Percentiles rank a stretch among this genome's conserved stretches.
Conservation (phyloP, 2,888 invertebrate genomes). For the Cephus runcator region DNA sequence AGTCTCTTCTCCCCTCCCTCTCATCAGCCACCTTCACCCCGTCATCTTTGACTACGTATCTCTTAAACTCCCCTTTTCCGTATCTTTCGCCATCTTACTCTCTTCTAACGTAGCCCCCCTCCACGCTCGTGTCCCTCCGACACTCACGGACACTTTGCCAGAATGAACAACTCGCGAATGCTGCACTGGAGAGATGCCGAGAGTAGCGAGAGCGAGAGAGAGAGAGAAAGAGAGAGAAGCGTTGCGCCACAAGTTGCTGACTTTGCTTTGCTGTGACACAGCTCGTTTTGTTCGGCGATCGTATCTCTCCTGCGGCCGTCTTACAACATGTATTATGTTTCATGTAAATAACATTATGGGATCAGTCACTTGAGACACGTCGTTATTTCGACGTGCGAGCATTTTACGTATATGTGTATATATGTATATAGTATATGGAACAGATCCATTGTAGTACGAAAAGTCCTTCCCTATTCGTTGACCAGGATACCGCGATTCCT, state of each 20-base stretch:
- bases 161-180: constrained; percentile 2
- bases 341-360: constrained; percentile 15
- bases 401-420: background rate
- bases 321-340: constrained; percentile 13
- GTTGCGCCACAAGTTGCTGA: constrained; percentile 10
- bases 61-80: background rate
- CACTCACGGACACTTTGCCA: background rate
- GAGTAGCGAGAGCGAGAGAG: background rate
- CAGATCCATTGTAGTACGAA: background rate
- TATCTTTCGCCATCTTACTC: constrained; percentile 1
- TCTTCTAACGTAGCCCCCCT: background rate
- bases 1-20: background rate
- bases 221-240: background rate
- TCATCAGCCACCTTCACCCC: background rate
- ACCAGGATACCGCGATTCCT: background rate
- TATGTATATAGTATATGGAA: background rate
- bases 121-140: background rate
- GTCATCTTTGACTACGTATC: background rate
- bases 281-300: constrained; percentile 31
- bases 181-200: background rate
- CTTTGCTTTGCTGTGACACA: constrained; percentile 30
- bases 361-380: background rate
- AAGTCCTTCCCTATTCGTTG: background rate
- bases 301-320: constrained; percentile 20
- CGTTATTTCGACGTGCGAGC: constrained; percentile 8